Evolutionary conservation across 1,140 invertebrate genomes (phyloP).

Genomic region (Drosophila repleta): DNA sequence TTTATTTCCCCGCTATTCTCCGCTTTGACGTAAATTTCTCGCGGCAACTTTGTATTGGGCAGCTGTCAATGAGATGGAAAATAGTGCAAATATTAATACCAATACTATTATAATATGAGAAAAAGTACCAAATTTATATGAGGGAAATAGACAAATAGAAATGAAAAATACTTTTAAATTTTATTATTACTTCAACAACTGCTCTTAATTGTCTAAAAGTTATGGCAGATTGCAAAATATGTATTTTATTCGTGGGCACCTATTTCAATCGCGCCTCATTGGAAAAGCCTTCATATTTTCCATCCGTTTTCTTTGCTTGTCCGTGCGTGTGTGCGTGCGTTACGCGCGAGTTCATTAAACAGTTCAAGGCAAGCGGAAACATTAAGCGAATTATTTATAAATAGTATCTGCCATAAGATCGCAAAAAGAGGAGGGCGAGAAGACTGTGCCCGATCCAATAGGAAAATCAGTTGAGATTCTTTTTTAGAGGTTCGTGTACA

Average conservation of each 20-base stretch:
- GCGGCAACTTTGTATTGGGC: slow-evolving; percentile 86
- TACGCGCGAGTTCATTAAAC: slow-evolving; percentile 66
- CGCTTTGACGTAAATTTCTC: slow-evolving; percentile 94
- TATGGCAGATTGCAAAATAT: too few species aligned
- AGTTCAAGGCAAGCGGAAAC: slow-evolving; percentile 79
- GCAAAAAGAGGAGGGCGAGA: slow-evolving; percentile 14
- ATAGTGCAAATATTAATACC: background rate
- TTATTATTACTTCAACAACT: too few species aligned
- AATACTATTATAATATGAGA: background rate
- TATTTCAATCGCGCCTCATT: background rate
- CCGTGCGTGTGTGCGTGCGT: slow-evolving; percentile 22
- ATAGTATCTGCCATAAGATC: slow-evolving; percentile 50
- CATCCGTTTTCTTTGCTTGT: background rate
- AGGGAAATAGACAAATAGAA: background rate
- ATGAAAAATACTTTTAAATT: too few species aligned
- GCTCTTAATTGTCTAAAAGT: too few species aligned
- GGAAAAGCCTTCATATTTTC: background rate
- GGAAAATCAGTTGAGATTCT: slow-evolving; percentile 46
- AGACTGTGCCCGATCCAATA: slow-evolving; percentile 26
- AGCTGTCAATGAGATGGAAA: slow-evolving; percentile 82
- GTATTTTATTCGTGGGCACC: background rate
- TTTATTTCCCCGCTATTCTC: slow-evolving; percentile 94
- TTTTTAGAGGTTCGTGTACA: slow-evolving; percentile 5
- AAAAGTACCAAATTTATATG: too few species aligned
- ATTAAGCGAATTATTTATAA: slow-evolving; percentile 72